Evolutionary conservation across 35 echinoderm and acorn worm species (phyloP), one percentile per base, ranked within the genome.

Genomic region (Strongylocentrotus purpuratus): DNA sequence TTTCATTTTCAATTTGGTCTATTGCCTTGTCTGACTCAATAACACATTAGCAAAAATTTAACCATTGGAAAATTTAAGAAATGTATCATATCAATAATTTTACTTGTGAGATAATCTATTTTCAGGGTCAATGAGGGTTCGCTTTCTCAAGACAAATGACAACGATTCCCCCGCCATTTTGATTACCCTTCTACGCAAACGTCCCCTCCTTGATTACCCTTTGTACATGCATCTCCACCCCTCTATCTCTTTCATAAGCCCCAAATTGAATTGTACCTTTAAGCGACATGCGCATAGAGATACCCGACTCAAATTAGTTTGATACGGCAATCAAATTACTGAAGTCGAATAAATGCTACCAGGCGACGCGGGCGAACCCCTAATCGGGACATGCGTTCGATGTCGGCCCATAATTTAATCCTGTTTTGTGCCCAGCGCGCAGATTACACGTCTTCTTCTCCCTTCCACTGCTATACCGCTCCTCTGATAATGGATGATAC

Each of bases 271-370:
- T 89, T 89, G 87, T 89, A 89, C 32, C 87, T 89, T 89, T 89
- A 89, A 89, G 33, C 33, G 87, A 89, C 87, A 89, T 89, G 87
- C 87, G 41, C 32, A 89, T 46, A 89, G 32, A 89, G 65, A 78
- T 78, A 78, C 65, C 65, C 65, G 20, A 31, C 33, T 89, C 91
- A 93, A 93, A 93, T 93, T 93, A 93, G 91, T 58, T 32, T 32
- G 91, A 93, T 93, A 93, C 91, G 31, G 46, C 45, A 93, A 93
- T 93, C 91, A 58, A 93, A 93, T 93, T 93, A 93, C 91, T 46
- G 46, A 33, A 93, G 46, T 47, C 91, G 91, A 50, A 31, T 93
- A 93, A 58, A 93, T 93, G 48, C 91, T 93, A 58, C 11, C 91
- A 58, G 91, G 91, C 91, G 91, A 46, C 91, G 48, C 46, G 31